A percentile compares a stretch with the other conserved stretches of the same genome.
Conservation (phyloP, 2,113 vertebrate species). For the Tachycineta bicolor region DNA sequence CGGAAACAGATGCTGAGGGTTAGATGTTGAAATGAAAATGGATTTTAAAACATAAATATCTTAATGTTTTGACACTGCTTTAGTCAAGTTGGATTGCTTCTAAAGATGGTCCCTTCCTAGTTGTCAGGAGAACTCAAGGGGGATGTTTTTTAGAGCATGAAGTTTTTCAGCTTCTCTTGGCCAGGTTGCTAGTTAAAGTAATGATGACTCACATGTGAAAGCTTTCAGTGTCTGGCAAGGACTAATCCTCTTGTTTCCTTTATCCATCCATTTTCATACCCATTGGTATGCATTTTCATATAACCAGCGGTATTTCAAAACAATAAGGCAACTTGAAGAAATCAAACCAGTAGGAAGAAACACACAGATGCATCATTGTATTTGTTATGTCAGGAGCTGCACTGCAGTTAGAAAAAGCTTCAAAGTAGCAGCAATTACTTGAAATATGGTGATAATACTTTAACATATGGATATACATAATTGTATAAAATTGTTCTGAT, state of each 20-base stretch:
- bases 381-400: background rate
- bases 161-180: background rate
- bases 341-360: background rate
- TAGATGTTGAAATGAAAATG: background rate
- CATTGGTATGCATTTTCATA: background rate
- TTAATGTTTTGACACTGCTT: background rate
- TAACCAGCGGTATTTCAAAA: background rate
- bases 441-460: background rate
- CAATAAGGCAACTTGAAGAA: background rate
- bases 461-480: background rate
- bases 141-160: background rate
- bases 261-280: background rate
- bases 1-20: background rate
- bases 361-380: background rate
- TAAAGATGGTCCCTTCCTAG: background rate
- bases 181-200: background rate
- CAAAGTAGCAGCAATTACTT: background rate
- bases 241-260: background rate
- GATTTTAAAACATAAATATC: background rate
- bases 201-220: background rate
- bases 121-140: background rate
- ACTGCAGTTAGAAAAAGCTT: background rate
- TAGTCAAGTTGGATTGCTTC: background rate
- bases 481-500: background rate
- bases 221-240: background rate